Percentiles rank a stretch among this genome's conserved stretches.
Evolutionary conservation across 2,888 invertebrate genomes (phyloP).

Genomic region (Aphidius colemani): DNA sequence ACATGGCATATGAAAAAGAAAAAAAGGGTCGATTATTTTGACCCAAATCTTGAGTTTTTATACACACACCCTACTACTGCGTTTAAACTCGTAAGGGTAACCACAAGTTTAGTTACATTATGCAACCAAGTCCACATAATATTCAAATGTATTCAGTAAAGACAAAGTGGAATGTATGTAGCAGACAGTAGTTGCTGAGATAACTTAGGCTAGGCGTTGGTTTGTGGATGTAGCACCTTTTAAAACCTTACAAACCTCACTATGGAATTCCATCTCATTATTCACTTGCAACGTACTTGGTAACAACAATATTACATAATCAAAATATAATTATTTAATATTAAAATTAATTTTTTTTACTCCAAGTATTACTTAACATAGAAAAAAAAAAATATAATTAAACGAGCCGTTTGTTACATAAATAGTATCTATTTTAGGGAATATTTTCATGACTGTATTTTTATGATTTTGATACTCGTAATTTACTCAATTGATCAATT

Average conservation of each 20-base stretch:
- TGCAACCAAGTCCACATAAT: conserved; percentile 33
- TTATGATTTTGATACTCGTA: too few species aligned
- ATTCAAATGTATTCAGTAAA: conserved; percentile 21
- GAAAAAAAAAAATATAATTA: too few species aligned
- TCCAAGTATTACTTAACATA: too few species aligned
- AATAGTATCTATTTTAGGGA: too few species aligned
- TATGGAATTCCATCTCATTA: background rate
- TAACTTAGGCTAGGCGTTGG: conserved; percentile 12
- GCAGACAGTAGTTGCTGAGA: background rate
- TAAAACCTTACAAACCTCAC: background rate
- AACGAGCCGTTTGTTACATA: too few species aligned
- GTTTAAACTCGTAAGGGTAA: conserved; percentile 29
- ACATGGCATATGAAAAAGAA: too few species aligned
- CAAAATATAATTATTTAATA: background rate
- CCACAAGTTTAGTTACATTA: conserved; percentile 41
- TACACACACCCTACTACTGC: too few species aligned
- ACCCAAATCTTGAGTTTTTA: too few species aligned
- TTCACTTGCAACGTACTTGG: background rate
- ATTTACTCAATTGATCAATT: too few species aligned
- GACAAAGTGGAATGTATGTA: conserved; percentile 4
- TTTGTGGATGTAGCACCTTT: background rate
- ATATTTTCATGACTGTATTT: too few species aligned
- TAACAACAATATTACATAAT: background rate
- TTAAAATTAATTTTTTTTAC: too few species aligned
- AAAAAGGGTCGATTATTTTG: too few species aligned